A percentile compares a stretch with the other conserved stretches of the same genome.
phyloP scores from a whole-genome alignment of 1,140 invertebrate species.

The Mya arenaria region DNA sequence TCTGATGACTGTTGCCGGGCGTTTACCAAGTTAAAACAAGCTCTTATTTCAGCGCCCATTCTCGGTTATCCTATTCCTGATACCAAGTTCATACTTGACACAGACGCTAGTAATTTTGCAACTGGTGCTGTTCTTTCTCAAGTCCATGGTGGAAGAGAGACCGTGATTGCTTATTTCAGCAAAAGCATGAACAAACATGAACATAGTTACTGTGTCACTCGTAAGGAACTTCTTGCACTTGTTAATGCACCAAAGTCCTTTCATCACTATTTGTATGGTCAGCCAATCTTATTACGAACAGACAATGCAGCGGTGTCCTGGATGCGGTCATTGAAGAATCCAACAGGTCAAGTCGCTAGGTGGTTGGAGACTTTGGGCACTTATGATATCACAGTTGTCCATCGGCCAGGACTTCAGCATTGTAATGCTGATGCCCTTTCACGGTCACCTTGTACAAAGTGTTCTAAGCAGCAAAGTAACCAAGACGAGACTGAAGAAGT shows the following conservation, averaged over 20 bases:
- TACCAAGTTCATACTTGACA: constrained; percentile 48
- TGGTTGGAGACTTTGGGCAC: constrained; percentile 66
- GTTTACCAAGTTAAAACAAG: constrained; percentile 29
- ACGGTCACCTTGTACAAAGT: constrained; percentile 44
- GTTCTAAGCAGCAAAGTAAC: constrained; percentile 11
- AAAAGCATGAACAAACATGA: constrained; percentile 75
- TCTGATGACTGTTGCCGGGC: not conserved
- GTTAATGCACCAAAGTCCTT: constrained; percentile 65
- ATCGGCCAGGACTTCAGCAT: constrained; percentile 65
- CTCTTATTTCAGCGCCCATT: constrained; percentile 39
- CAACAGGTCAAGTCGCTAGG: constrained; percentile 64
- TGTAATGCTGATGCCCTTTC: constrained; percentile 70
- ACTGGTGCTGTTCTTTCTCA: too few relatives aligned
- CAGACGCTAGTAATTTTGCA: constrained; percentile 43
- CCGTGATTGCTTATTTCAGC: constrained; percentile 66
- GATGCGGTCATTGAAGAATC: constrained; percentile 56
- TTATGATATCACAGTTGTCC: constrained; percentile 67
- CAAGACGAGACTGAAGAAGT: too few relatives aligned
- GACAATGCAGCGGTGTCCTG: constrained; percentile 67
- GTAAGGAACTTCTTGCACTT: constrained; percentile 65
- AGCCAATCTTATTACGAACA: constrained; percentile 58
- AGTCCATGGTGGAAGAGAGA: too few relatives aligned
- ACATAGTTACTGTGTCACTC: constrained; percentile 80
- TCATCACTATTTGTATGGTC: constrained; percentile 62
- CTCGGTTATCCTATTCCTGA: constrained; percentile 40